phyloP scores from a whole-genome alignment of 2,113 vertebrate genomes.

The Elaphurus davidianus region DNA sequence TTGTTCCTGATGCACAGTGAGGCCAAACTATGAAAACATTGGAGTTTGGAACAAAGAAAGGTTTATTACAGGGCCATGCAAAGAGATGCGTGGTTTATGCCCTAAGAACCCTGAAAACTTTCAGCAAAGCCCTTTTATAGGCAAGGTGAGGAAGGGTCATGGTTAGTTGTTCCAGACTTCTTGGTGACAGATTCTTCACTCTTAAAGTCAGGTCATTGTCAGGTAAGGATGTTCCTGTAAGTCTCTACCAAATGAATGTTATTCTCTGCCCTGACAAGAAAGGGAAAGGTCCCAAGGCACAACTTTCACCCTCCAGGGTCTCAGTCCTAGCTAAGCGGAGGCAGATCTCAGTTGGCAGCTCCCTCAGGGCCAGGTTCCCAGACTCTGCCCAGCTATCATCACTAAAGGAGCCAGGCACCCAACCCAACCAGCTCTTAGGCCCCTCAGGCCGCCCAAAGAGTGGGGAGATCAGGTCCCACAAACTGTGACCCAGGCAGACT shows the following conservation, averaged over 20 bases:
- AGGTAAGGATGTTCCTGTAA: background rate
- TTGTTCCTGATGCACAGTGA: background rate
- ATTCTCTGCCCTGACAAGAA: background rate
- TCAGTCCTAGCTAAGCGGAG: background rate
- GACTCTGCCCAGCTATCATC: background rate
- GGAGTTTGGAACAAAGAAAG: background rate
- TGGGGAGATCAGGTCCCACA: background rate
- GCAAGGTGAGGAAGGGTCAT: background rate
- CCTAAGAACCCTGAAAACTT: background rate
- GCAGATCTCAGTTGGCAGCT: background rate
- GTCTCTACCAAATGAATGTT: background rate
- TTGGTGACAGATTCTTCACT: background rate
- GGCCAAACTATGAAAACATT: background rate
- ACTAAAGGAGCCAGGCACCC: background rate
- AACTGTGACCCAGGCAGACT: background rate
- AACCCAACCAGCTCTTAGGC: background rate
- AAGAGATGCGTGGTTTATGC: background rate
- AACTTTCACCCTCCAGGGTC: background rate
- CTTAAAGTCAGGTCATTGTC: background rate
- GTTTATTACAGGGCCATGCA: background rate
- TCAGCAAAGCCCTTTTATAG: background rate
- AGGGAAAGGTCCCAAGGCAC: background rate
- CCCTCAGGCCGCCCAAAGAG: background rate
- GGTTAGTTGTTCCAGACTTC: background rate
- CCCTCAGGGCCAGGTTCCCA: background rate